Conservation (phyloP, 2,113 vertebrate species). For the Zonotrichia leucophrys region DNA sequence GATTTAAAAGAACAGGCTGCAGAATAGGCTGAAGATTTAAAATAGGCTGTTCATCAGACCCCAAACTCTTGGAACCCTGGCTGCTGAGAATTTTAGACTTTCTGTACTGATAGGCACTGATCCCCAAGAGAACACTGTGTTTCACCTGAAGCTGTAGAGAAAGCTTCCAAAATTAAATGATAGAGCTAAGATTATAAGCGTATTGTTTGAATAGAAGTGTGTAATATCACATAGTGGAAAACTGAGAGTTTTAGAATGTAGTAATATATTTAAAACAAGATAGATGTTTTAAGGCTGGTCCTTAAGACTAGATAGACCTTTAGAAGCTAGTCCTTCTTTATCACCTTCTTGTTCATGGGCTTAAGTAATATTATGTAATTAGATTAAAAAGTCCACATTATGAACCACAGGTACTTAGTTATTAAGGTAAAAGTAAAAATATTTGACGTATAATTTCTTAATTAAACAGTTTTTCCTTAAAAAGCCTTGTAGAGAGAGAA, state of each 20-base stretch:
- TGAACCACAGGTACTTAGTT: neutral
- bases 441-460: neutral
- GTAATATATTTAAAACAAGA: neutral
- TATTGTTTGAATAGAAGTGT: neutral
- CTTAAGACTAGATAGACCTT: no score
- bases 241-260: neutral
- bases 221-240: neutral
- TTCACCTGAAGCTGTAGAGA: neutral
- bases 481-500: neutral
- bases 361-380: neutral
- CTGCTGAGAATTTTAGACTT: neutral
- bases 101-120: neutral
- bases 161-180: neutral
- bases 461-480: neutral
- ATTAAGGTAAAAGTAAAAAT: neutral
- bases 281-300: no score
- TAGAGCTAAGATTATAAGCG: neutral
- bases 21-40: neutral
- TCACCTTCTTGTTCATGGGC: neutral
- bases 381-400: neutral
- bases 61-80: neutral
- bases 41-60: neutral
- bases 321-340: neutral
- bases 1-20: neutral
- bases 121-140: neutral